These are phyloP conservation scores for Amblyjoppa fuscipennis DNA, from an alignment of 2,888 invertebrate genomes.

Conservation along the genomic window DNA sequence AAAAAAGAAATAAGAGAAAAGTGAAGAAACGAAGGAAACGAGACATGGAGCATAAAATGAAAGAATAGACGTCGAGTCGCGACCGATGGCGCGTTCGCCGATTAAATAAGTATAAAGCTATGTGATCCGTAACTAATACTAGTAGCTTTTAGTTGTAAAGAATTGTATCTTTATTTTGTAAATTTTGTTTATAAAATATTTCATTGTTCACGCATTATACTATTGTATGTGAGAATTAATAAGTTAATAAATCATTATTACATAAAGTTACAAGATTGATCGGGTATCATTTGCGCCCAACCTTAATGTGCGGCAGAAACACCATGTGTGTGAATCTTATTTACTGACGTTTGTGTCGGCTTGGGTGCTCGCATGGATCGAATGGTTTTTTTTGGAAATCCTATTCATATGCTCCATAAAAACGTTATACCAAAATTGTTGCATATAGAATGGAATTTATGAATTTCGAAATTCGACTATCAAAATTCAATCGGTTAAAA, in stretches of 20 bases:
- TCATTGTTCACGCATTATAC: slow-evolving; percentile 85
- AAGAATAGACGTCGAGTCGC: slow-evolving; percentile 72
- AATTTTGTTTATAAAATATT: slow-evolving; percentile 85
- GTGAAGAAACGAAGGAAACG: slow-evolving; percentile 66
- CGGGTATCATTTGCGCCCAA: not conserved
- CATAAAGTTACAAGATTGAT: slow-evolving; percentile 80
- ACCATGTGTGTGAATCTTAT: not conserved
- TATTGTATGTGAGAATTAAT: slow-evolving; percentile 85
- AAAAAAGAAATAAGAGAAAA: slow-evolving; percentile 68
- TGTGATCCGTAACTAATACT: slow-evolving; percentile 84
- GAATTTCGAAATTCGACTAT: not conserved
- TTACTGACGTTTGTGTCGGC: too few species aligned
- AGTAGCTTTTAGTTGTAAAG: slow-evolving; percentile 85
- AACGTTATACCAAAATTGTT: too few species aligned
- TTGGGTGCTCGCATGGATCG: too few species aligned
- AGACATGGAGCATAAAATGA: slow-evolving; percentile 69
- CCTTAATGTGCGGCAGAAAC: not conserved
- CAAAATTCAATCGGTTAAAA: not conserved
- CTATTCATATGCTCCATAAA: too few species aligned
- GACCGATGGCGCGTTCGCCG: slow-evolving; percentile 56
- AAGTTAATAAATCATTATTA: slow-evolving; percentile 85
- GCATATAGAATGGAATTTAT: not conserved
- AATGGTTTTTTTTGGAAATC: too few species aligned
- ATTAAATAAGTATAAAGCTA: slow-evolving; percentile 82
- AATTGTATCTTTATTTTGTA: slow-evolving; percentile 85